phyloP scores from a whole-genome alignment of 2,797 vertebrate genomes.

The Phataginus tetradactyla region DNA sequence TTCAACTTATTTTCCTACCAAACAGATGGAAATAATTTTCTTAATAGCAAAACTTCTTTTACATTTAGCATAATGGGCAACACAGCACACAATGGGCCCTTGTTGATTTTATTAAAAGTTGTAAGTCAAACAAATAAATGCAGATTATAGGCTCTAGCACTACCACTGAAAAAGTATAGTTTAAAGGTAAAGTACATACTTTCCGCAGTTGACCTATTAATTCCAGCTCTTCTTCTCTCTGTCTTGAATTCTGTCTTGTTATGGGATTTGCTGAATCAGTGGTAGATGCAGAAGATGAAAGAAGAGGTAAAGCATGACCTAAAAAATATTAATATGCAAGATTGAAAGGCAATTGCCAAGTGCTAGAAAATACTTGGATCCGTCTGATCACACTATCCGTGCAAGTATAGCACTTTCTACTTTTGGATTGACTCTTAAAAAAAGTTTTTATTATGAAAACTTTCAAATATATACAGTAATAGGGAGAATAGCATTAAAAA shows the following conservation, averaged over 20 bases:
- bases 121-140: not conserved
- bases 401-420: not conserved
- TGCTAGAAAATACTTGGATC: not conserved
- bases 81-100: not conserved
- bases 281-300: conserved; percentile 76
- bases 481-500: conserved; percentile 6
- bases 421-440: not conserved
- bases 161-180: not conserved
- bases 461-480: conserved; percentile 35
- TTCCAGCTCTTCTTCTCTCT: conserved; percentile 91
- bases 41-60: conserved; percentile 41
- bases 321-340: conserved; percentile 19
- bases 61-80: not conserved
- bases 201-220: conserved; percentile 95
- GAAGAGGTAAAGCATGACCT: conserved; percentile 80
- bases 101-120: conserved; percentile 11
- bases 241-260: conserved; percentile 83
- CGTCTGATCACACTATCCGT: not conserved
- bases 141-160: not conserved
- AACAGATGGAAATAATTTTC: conserved; percentile 21
- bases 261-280: conserved; percentile 77
- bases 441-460: not conserved
- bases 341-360: not conserved
- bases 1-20: conserved; percentile 8
- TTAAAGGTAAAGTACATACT: conserved; percentile 82